phyloP scores from a whole-genome alignment of 2,113 vertebrate species.

The Camelus bactrianus region DNA sequence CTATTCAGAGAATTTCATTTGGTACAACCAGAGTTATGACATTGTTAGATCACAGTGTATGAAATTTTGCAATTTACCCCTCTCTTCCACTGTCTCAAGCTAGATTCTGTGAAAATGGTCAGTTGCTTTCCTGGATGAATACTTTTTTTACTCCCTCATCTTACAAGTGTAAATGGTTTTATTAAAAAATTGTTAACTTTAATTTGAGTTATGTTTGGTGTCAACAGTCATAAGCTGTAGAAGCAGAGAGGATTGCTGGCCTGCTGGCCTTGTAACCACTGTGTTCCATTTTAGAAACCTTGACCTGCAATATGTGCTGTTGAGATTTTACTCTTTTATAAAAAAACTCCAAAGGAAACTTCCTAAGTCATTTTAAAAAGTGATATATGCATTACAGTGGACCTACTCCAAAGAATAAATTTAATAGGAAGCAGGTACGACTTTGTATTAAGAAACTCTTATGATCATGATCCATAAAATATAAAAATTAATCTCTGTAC shows the following conservation, averaged over 20 bases:
- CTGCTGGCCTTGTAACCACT: neutral
- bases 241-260: neutral
- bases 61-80: neutral
- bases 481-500: neutral
- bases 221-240: neutral
- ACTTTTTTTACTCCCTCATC: neutral
- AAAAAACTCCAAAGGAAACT: neutral
- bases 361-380: neutral
- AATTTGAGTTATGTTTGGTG: neutral
- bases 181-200: neutral
- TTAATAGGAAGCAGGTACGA: neutral
- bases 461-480: neutral
- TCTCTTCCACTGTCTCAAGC: neutral
- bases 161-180: neutral
- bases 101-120: neutral
- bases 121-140: neutral
- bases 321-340: neutral
- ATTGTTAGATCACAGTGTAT: neutral
- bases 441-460: neutral
- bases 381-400: neutral
- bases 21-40: neutral
- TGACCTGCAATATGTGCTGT: neutral
- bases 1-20: slow-evolving; percentile 10
- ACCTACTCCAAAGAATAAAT: neutral
- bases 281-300: neutral